Evolutionary conservation across 1,140 invertebrate genomes (phyloP).

Genomic region (Apis florea): DNA sequence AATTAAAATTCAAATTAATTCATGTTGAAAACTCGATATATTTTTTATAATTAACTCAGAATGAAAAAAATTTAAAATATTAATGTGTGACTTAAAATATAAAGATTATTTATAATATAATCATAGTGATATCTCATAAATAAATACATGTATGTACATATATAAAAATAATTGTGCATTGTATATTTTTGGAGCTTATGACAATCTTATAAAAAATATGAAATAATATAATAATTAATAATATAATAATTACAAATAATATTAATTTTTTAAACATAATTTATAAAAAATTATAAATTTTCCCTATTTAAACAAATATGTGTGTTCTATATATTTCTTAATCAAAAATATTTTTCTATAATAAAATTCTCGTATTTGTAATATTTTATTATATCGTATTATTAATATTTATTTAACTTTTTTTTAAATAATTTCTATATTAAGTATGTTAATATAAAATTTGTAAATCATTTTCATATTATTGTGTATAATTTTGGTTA

Average conservation of each 20-base stretch:
- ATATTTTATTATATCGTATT: no score
- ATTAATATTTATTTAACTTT: background rate
- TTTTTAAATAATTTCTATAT: background rate
- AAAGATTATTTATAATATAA: background rate
- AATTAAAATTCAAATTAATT: background rate
- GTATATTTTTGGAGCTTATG: slow-evolving; percentile 1
- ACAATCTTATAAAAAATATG: background rate
- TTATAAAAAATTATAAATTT: background rate
- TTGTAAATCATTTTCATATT: background rate
- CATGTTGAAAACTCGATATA: no score
- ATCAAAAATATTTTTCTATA: background rate
- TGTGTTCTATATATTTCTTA: background rate
- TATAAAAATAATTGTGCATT: background rate
- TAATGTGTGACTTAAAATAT: background rate
- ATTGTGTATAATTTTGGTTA: background rate
- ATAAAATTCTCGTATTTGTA: background rate
- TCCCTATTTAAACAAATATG: background rate
- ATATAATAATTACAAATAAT: background rate
- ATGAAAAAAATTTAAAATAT: background rate
- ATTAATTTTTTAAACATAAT: background rate
- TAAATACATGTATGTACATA: background rate
- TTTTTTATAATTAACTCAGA: background rate
- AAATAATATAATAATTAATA: no score
- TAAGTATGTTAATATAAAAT: background rate
- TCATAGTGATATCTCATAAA: background rate